Conservation (phyloP, 2,797 vertebrate genomes). For the Caiman crocodilus region DNA sequence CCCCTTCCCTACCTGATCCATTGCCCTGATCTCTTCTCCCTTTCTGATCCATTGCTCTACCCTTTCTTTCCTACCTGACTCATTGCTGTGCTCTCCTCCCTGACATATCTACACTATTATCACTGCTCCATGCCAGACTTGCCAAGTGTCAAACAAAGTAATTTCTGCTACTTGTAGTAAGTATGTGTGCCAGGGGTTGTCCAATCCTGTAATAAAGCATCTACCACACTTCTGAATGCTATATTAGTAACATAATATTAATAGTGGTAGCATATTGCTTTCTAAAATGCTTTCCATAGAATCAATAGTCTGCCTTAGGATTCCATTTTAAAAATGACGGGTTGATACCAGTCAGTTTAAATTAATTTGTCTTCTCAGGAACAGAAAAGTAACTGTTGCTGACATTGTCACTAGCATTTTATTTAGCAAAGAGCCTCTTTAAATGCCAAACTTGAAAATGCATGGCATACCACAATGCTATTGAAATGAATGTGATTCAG, state of each 20-base stretch:
- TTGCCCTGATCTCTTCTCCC: no score
- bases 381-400: not conserved
- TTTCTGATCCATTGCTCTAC: no score
- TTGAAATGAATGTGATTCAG: slow-evolving; percentile 40
- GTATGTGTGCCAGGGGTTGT: no score
- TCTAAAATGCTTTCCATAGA: slow-evolving; percentile 9
- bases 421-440: not conserved
- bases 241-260: not conserved
- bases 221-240: not conserved
- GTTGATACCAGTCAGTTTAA: not conserved
- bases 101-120: no score
- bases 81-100: no score
- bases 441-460: not conserved
- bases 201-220: no score
- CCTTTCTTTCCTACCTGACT: no score
- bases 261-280: not conserved
- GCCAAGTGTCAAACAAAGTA: no score
- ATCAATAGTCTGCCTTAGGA: not conserved
- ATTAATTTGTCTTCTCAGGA: not conserved
- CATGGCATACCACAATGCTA: not conserved
- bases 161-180: no score
- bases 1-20: no score
- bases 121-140: no score
- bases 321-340: not conserved
- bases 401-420: not conserved